Percentiles rank a stretch among this genome's conserved stretches.
phyloP scores from a whole-genome alignment of 2,113 vertebrate species.

The Stercorarius parasiticus region DNA sequence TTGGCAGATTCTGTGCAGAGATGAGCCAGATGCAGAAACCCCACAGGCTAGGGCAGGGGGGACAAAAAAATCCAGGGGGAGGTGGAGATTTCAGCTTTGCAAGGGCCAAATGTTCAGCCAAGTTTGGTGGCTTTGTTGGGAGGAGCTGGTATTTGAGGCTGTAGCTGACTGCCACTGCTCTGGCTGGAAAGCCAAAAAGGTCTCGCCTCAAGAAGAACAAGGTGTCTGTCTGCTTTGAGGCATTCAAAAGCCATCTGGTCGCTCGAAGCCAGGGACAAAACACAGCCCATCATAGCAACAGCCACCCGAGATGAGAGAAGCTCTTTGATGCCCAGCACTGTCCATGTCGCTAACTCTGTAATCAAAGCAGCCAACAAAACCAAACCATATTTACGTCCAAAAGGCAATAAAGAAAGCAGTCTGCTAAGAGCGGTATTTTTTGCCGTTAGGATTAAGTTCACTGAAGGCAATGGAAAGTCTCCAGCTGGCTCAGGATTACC shows the following conservation, averaged over 20 bases:
- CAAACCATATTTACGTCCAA: neutral
- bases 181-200: neutral
- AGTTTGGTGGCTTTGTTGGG: neutral
- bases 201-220: neutral
- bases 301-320: neutral
- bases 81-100: neutral
- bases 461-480: slow-evolving; percentile 37
- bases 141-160: neutral
- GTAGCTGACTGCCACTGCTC: neutral
- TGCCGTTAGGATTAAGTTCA: neutral
- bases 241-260: neutral
- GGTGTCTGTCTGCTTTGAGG: neutral
- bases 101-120: neutral
- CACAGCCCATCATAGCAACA: neutral
- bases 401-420: slow-evolving; percentile 16
- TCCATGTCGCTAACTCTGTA: neutral
- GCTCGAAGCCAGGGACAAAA: neutral
- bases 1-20: neutral
- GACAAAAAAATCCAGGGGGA: neutral
- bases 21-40: neutral
- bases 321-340: neutral
- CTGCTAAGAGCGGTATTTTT: neutral
- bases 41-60: neutral
- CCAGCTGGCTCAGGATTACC: slow-evolving; percentile 11
- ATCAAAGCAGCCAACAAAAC: slow-evolving; percentile 16